Evolutionary conservation across 2,113 vertebrate species (phyloP).

Genomic region (Calidris pugnax): DNA sequence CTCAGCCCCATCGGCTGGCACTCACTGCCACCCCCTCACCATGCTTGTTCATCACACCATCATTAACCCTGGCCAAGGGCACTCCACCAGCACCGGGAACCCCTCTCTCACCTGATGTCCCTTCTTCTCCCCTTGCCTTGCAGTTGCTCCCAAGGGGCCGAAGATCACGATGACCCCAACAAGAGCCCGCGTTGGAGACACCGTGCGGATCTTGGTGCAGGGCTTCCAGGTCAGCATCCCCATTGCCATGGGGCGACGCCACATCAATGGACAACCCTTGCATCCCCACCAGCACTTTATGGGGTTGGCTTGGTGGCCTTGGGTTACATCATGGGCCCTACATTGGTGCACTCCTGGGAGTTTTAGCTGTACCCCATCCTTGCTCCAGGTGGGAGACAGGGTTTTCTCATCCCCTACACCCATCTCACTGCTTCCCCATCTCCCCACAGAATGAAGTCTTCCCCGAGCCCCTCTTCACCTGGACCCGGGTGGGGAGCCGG

Average conservation of each 20-base stretch:
- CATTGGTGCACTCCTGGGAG: fast-evolving
- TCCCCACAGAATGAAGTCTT: conserved; percentile 90
- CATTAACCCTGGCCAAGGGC: not conserved
- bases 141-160: conserved; percentile 92
- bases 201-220: conserved; percentile 85
- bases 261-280: not conserved
- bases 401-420: no score
- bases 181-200: conserved; percentile 88
- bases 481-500: conserved; percentile 92
- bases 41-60: not conserved
- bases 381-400: not conserved
- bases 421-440: not conserved
- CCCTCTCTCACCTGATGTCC: fast-evolving
- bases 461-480: conserved; percentile 94
- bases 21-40: fast-evolving
- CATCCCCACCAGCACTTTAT: fast-evolving
- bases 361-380: not conserved
- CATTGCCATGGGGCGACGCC: not conserved
- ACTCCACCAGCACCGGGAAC: fast-evolving
- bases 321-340: fast-evolving
- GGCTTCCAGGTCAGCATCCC: conserved; percentile 84
- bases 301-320: not conserved
- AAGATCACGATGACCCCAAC: conserved; percentile 85
- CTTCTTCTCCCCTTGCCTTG: not conserved
- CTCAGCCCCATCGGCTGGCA: not conserved